These are phyloP conservation scores for Tinea semifulvella DNA, from an alignment of 2,888 invertebrate species.

Conservation along the genomic window DNA sequence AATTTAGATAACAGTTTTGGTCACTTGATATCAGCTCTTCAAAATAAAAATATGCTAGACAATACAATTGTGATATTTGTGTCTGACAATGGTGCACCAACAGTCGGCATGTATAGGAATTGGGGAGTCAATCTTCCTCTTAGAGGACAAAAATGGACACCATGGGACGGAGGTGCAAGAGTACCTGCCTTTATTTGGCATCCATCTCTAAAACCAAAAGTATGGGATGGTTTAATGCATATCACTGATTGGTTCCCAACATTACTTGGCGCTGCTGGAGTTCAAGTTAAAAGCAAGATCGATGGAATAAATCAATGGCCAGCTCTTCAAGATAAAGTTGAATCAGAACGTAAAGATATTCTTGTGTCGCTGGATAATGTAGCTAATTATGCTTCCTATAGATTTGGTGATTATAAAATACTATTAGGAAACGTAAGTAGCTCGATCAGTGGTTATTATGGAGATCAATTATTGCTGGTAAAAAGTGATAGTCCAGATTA, in stretches of 20 bases:
- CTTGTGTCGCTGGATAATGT: conserved; percentile 21
- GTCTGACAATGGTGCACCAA: conserved; percentile 89
- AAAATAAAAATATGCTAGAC: conserved; percentile 72
- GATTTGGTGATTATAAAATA: conserved; percentile 36
- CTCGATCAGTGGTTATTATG: conserved; percentile 41
- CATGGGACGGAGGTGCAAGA: conserved; percentile 87
- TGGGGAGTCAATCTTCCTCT: conserved; percentile 83
- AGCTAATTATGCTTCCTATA: conserved; percentile 37
- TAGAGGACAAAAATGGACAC: conserved; percentile 76
- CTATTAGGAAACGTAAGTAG: conserved; percentile 26
- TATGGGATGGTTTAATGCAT: conserved; percentile 70
- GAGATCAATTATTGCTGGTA: conserved; percentile 36
- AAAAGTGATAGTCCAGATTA: conserved; percentile 42
- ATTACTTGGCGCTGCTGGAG: conserved; percentile 47
- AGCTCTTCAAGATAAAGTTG: conserved; percentile 36
- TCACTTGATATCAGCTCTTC: conserved; percentile 73
- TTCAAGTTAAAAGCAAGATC: conserved; percentile 29
- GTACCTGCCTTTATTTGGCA: conserved; percentile 78
- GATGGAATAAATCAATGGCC: conserved; percentile 50
- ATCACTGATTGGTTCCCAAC: conserved; percentile 87
- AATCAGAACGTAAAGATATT: conserved; percentile 37
- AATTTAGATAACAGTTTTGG: conserved; percentile 88
- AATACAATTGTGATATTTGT: conserved; percentile 87
- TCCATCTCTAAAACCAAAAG: conserved; percentile 30
- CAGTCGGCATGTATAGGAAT: conserved; percentile 75